Evolutionary conservation across 2,888 invertebrate species (phyloP), one percentile per base, ranked within the genome.

Genomic region (Tortricodes alternella): DNA sequence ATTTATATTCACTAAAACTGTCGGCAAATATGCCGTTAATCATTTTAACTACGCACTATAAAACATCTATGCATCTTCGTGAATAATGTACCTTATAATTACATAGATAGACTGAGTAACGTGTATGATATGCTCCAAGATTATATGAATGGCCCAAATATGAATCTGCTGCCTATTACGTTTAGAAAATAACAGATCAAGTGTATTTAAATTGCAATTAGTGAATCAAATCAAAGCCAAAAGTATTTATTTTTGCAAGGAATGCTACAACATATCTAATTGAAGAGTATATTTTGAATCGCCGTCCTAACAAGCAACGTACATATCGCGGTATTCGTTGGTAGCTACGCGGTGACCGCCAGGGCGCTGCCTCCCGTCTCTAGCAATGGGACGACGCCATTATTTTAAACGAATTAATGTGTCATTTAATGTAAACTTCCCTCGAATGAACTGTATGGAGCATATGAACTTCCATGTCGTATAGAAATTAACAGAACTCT

Each of bases 71-170:
- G 65, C 64, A 67, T 73, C 70, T 68, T 74, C 72, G 77, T 73
- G 74, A 80, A 38, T 50, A 43, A 52, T 50, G 59, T 60, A 73
- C 73, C 71, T 74, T 68, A 72, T 74, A 65, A 66, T 66, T 68
- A 68, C 70, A 74, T 73, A 73, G 67, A 87, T 86, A 86, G 88
- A 89, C 88, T 88, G 88, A 88, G 74, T 85, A 85, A 79, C 78
- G 71, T 80, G 34, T 51, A 46, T 41, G 19, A 34, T 38, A 51
- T 50, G 52, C 49, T 60, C 49, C 52, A 39, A 34, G 46, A 53
- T 46, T 49, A 29, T 53, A 53, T 50, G 49, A 50, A 8, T 44
- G 19, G 15, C 34, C 46, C 39, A 13, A 21, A 24, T 13, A 48
- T 35, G 46, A 27, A 39, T 29, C 23, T 39, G 34, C 23, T 46